Base-by-base conservation (phyloP, 1,140 invertebrate species). In the Ladona fulva region DNA sequence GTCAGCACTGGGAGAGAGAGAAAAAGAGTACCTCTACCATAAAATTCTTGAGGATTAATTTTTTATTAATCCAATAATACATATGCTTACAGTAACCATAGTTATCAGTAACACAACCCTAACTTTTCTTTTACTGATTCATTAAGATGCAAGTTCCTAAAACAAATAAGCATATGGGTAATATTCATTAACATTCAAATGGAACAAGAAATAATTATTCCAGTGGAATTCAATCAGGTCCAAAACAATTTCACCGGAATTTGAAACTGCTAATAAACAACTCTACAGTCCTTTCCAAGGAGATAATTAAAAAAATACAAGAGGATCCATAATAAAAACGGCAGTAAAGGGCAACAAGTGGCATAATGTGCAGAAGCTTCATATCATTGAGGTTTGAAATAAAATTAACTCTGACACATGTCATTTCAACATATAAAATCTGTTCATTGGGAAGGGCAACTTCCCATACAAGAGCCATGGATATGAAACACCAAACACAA, bases 71-170 rank as follows among this genome's bases (percentile, higher is more conserved):
- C 52, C 52, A 66, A 19, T 12, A 66, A 19, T 66, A 66, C 52
- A 66, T 66, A 66, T 66, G 52, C 52, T 66, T 66, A 66, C 52
- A 66, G 52, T 66, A 66, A 66, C 52, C 52, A 66, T 66, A 66
- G 14, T 66, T 19, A 19, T 66, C 52, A 66, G 52, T 66, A 66
- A 66, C 52, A 66, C 52, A 66, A 66, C 52, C 52, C 52, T 66
- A 66, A 66, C 52, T 66, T 66, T 66, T 66, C 52, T 66, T 37
- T 66, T 66, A 66, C 52, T 66, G 52, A 66, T 66, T 66, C 52
- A 66, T 66, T 66, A 66, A 66, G 52, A 66, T 66, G 14, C 52
- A 66, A 66, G 52, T 66, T 66, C 52, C 52, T 66, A 66, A 66
- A 66, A 66, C n/a, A 66, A 66, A 66, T 66, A 19, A 66, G 52